Evolutionary conservation across 1,140 invertebrate species (phyloP), one percentile per base, ranked within the genome.

Genomic region (Cardiocondyla obscurior): DNA sequence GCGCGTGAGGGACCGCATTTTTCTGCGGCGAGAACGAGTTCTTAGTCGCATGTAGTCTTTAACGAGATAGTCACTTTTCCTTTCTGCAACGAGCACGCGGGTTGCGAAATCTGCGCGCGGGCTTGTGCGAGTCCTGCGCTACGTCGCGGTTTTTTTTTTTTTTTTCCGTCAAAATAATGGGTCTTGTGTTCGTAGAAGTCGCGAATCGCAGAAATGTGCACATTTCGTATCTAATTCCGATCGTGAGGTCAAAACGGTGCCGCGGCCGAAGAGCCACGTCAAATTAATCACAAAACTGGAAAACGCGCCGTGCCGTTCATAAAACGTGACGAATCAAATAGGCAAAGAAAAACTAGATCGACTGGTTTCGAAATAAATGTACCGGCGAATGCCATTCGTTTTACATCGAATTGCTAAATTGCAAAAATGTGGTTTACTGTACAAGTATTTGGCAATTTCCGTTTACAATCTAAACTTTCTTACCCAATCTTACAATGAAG

Each of bases 21-120:
- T 85, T 88, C 12, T 12, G 3, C 10, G 10, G 7, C 10, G 25
- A 22, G 53, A 87, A 87, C 70, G 44, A 19, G 77, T 87, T 85
- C 12, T 57, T 6, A 49, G 25, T 19, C 3, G 39, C 25, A 51
- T 33, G 64, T 25, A 51, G 70, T 60, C 30, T 88, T 85, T 57
- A 28, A n/a, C 49, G 39, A 70, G 49, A 19, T 49, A 16, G 57
- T 10, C 4, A 81, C 55, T 76, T 84, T 60, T 74, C 53, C 70
- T 76, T 84, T 58, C 53, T 33, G 39, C 19, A 2, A 1, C 25
- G 14, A 28, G 19, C 28, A 16, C n/a, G 5, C n/a, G 14, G 12
- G 10, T 86, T 74, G 46, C 69, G 16, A 85, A 86, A 85, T 60
- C 1, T n/a, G n/a, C 10, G n/a, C 22, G 16, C 46, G 74, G 22